phyloP scores from a whole-genome alignment of 2,888 invertebrate genomes.

The Timandra comae region DNA sequence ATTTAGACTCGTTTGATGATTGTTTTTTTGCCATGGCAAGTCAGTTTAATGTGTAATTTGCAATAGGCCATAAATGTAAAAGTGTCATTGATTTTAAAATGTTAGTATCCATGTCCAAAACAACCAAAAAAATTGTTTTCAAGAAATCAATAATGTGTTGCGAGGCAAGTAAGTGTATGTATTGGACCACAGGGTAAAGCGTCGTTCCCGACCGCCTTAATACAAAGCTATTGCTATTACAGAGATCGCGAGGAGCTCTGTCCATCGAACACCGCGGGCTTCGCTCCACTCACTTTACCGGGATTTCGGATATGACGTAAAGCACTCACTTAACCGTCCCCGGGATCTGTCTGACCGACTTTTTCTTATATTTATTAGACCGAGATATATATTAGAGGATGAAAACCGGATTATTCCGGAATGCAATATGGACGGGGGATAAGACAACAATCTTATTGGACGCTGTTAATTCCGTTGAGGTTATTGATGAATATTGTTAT shows the following conservation, averaged over 20 bases:
- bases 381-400: conserved; percentile 59
- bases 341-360: conserved; percentile 57
- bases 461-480: conserved; percentile 38
- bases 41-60: no score
- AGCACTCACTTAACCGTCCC: conserved; percentile 66
- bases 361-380: conserved; percentile 71
- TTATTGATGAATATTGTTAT: conserved; percentile 28
- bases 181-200: conserved; percentile 58
- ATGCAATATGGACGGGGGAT: conserved; percentile 41
- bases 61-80: no score
- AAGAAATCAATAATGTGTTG: no score
- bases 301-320: conserved; percentile 77
- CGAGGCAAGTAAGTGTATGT: no score
- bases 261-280: conserved; percentile 70
- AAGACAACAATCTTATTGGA: conserved; percentile 35
- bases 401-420: conserved; percentile 54
- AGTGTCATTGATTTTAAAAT: no score
- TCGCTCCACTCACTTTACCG: conserved; percentile 72
- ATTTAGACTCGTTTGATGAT: no score
- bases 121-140: no score
- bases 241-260: conserved; percentile 61
- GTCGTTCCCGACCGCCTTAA: conserved; percentile 69
- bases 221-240: conserved; percentile 77
- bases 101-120: no score
- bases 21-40: no score